Conservation (phyloP, 2,113 vertebrate genomes). For the Riparia riparia region DNA sequence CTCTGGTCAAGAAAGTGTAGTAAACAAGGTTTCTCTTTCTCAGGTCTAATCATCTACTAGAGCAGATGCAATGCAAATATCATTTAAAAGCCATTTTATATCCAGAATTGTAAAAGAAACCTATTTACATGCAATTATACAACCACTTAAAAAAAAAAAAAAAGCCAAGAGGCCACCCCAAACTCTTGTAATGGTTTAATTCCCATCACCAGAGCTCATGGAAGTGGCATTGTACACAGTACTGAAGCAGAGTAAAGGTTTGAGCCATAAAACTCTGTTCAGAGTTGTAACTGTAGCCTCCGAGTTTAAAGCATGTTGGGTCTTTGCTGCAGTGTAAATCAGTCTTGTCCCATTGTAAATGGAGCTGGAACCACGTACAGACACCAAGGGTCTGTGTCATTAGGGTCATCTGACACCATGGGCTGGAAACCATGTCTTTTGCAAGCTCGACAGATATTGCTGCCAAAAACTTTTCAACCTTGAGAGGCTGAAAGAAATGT, state of each 20-base stretch:
- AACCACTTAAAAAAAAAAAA: not conserved
- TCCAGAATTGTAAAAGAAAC: not conserved
- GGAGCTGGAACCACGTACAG: not conserved
- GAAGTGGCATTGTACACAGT: not conserved
- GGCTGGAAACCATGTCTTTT: not conserved
- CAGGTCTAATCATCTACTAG: not conserved
- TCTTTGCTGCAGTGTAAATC: not conserved
- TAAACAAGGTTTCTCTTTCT: not conserved
- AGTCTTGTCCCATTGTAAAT: not conserved
- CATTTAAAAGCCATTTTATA: not conserved
- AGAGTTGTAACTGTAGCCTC: not conserved
- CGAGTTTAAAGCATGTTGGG: not conserved
- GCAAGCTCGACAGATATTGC: not conserved
- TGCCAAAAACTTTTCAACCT: slow-evolving; percentile 41
- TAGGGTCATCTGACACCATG: not conserved
- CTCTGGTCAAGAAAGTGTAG: not conserved
- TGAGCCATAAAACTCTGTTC: not conserved
- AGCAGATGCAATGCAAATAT: not conserved
- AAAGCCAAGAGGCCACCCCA: not conserved
- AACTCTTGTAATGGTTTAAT: not conserved
- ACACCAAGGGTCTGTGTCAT: not conserved
- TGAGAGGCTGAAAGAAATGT: slow-evolving; percentile 5
- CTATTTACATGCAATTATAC: not conserved
- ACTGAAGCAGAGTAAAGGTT: not conserved
- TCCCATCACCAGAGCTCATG: not conserved